Conservation (phyloP, 2,888 invertebrate genomes). For the Cosmia trapezina region DNA sequence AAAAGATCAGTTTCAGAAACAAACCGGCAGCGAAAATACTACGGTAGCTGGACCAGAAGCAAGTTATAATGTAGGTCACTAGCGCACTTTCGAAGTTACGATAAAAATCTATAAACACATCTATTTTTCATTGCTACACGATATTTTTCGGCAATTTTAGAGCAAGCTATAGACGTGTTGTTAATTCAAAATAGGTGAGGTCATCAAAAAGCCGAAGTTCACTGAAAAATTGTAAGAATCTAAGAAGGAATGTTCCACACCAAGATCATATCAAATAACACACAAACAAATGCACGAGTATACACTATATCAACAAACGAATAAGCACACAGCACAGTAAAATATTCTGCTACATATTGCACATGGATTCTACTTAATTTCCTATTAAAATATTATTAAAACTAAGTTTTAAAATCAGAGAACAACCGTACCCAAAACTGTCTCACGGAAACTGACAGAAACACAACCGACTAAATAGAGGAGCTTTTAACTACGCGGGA, state of each 20-base stretch:
- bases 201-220: conserved; percentile 71
- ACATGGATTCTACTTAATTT: conserved; percentile 16
- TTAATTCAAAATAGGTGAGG: conserved; percentile 73
- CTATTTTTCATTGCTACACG: not conserved
- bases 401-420: conserved; percentile 57
- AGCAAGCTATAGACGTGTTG: conserved; percentile 11
- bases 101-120: not conserved
- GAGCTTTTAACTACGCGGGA: conserved; percentile 41
- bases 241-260: conserved; percentile 54
- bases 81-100: conserved; percentile 53
- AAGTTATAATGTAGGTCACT: conserved; percentile 58
- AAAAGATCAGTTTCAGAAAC: conserved; percentile 13
- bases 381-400: conserved; percentile 44
- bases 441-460: conserved; percentile 76
- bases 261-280: conserved; percentile 40
- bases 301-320: conserved; percentile 26
- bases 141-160: conserved; percentile 4
- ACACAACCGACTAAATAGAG: conserved; percentile 64
- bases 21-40: conserved; percentile 35
- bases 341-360: conserved; percentile 36
- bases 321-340: conserved; percentile 73
- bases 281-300: conserved; percentile 17
- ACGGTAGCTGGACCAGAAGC: conserved; percentile 14
- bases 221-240: conserved; percentile 56
- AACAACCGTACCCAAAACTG: conserved; percentile 75